Percentiles rank a stretch among this genome's conserved stretches.
Evolutionary conservation across 2,888 invertebrate genomes (phyloP).

Genomic region (Pecten maximus): DNA sequence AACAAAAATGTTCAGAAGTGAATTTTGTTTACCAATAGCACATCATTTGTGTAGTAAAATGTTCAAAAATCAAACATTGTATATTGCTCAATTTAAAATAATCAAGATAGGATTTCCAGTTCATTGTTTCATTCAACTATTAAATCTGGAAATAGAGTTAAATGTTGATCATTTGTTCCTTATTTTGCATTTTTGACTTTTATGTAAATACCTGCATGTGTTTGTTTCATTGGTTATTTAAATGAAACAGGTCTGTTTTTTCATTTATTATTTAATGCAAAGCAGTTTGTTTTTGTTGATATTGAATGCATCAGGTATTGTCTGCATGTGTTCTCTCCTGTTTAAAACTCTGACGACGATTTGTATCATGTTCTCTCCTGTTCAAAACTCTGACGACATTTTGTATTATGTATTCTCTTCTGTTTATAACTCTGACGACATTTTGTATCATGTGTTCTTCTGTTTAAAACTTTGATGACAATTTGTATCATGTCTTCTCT

Average conservation of each 20-base stretch:
- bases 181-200: neutral
- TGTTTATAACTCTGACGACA: no score
- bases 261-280: neutral
- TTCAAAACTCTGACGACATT: no score
- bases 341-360: neutral
- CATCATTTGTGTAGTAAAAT: no score
- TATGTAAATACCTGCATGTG: neutral
- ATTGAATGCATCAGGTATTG: slow-evolving; percentile 6
- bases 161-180: neutral
- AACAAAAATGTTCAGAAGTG: neutral
- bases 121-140: no score
- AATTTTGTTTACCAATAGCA: no score
- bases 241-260: neutral
- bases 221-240: neutral
- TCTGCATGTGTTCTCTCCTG: neutral
- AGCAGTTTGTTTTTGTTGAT: neutral
- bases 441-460: no score
- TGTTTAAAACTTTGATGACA: neutral
- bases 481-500: neutral
- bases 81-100: no score
- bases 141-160: no score
- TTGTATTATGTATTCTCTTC: neutral
- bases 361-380: no score
- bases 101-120: no score
- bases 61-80: no score